A percentile compares a stretch with the other conserved stretches of the same genome.
Evolutionary conservation across 2,888 invertebrate genomes (phyloP).

Genomic region (Dasypogon diadema): DNA sequence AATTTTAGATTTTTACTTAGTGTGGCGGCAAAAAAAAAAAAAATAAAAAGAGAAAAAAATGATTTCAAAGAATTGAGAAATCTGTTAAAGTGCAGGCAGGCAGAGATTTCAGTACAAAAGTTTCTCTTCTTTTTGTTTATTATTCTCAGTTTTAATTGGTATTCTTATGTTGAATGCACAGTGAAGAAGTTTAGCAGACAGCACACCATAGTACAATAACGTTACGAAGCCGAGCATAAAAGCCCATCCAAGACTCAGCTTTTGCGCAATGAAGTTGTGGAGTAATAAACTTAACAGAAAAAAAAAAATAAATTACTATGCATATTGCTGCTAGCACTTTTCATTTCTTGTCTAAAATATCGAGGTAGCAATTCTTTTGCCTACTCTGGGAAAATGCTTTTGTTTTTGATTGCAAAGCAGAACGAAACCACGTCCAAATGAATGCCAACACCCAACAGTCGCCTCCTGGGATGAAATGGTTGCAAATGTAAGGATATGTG

Average conservation of each 20-base stretch:
- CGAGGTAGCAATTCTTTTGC: conserved; percentile 34
- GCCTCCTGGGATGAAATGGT: conserved; percentile 2
- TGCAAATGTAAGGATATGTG: conserved; percentile 16
- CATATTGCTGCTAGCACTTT: conserved; percentile 43
- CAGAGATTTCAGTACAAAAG: neutral
- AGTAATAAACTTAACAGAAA: conserved; percentile 2
- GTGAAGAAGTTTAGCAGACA: conserved; percentile 9
- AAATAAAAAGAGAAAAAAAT: neutral
- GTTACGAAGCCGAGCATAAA: conserved; percentile 14
- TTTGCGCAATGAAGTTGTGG: conserved; percentile 29
- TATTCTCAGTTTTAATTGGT: conserved; percentile 33
- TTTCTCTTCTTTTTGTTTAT: neutral
- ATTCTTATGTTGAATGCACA: conserved; percentile 33
- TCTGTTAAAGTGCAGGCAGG: conserved; percentile 1
- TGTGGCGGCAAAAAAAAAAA: no score
- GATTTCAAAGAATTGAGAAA: conserved; percentile 19
- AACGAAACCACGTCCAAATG: conserved; percentile 46
- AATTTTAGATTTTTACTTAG: no score
- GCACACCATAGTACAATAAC: conserved; percentile 6
- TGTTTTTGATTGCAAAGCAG: conserved; percentile 45
- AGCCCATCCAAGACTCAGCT: conserved; percentile 14
- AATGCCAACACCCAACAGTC: conserved; percentile 27
- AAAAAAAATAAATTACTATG: conserved; percentile 33
- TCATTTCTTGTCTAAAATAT: conserved; percentile 43
- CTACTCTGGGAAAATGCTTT: conserved; percentile 24